Conservation (phyloP, 2,888 invertebrate species). For the Epistrophe grossulariae region DNA sequence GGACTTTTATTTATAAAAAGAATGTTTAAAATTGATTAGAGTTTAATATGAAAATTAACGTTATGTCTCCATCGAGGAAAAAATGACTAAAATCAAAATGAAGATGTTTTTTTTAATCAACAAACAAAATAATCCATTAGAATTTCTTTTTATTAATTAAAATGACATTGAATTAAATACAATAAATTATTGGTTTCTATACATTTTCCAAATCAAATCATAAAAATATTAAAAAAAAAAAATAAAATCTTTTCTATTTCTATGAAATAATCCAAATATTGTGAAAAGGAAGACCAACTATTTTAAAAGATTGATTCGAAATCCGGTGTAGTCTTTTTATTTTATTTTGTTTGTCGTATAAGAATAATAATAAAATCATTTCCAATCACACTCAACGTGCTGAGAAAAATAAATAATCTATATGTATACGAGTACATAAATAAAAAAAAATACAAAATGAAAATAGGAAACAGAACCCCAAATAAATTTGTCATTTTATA, state of each 20-base stretch:
- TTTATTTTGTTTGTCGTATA: background rate
- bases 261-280: slow-evolving; percentile 1
- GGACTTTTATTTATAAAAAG: background rate
- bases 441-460: background rate
- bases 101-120: background rate
- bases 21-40: background rate
- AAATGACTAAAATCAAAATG: too few relatives aligned
- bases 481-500: slow-evolving; percentile 48
- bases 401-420: background rate
- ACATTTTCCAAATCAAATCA: background rate
- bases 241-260: too few relatives aligned
- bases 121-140: background rate
- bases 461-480: background rate
- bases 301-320: background rate
- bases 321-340: background rate
- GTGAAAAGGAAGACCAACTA: background rate
- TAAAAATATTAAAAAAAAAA: background rate
- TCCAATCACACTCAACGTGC: background rate
- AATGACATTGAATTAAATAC: too few relatives aligned
- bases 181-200: background rate
- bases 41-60: too few relatives aligned
- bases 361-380: slow-evolving; percentile 13
- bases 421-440: background rate
- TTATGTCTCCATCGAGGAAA: too few relatives aligned
- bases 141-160: background rate